Base-by-base conservation (phyloP, 1,140 invertebrate species). In the Popillia japonica region DNA sequence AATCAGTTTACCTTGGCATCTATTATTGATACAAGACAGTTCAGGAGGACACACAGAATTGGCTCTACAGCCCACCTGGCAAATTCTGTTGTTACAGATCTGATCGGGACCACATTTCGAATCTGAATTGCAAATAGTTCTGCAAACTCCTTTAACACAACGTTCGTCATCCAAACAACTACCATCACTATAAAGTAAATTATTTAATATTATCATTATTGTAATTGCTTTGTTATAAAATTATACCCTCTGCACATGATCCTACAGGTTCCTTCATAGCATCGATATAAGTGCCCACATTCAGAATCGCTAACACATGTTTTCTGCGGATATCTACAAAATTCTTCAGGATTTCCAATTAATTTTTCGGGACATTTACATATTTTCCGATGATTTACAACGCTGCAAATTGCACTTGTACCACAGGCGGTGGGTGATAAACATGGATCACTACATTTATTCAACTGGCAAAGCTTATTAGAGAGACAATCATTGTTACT, bases 31-130 rank as follows among this genome's bases (percentile, higher is more conserved):
- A 85, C 96, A 97, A 2, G 95, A 92, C 84, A 95, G 90, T 75
- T 93, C 87, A 77, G 86, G 87, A 2, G 91, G 87, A 84, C 96
- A 97, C 10, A 92, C 90, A n/a, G 92, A 91, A 84, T 96, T 95
- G 84, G 90, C 94, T 42, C 95, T 90, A 84, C 95, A 97, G 17
- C 95, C 95, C 81, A 93, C 90, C 79, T 95, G 92, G 84, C 96
- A 98, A 78, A 96, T 88, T 80, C 96, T 90, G 81, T 94, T 95
- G 84, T 94, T 92, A 84, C 96, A 98, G 81, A 96, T 96, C 85
- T 96, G 93, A 81, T 94, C 93, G 0, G 90, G 85, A 41, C 90
- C 90, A 84, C 96, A 98, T 75, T 94, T 92, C 44, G 91, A 89
- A 84, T 97, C 95, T 75, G 92, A 95, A 84, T 95, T 96, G 82